Percentiles rank a stretch among this genome's conserved stretches.
Evolutionary conservation across 1,140 invertebrate species (phyloP).

Genomic region (Coelopa frigida): DNA sequence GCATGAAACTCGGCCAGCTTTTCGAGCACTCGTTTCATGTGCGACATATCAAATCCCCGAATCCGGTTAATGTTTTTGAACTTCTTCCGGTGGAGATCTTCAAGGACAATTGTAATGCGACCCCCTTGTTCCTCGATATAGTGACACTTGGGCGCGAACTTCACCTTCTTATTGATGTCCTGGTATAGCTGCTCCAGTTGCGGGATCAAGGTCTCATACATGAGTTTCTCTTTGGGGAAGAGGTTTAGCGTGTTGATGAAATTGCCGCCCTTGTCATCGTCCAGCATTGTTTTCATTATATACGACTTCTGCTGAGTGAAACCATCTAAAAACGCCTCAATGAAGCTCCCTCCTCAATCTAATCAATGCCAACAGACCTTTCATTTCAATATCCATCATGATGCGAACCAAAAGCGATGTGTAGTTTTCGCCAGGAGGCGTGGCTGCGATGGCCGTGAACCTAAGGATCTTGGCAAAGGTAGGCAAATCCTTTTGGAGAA

Average conservation of each 20-base stretch:
- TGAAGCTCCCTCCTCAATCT: background rate
- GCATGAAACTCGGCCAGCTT: slow-evolving; percentile 54
- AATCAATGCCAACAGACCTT: slow-evolving; percentile 23
- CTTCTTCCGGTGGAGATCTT: slow-evolving; percentile 51
- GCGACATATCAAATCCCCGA: slow-evolving; percentile 49
- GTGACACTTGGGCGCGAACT: slow-evolving; percentile 33
- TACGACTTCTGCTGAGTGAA: slow-evolving; percentile 38
- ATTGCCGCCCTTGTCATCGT: slow-evolving; percentile 26
- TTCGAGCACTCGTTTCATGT: slow-evolving; percentile 49
- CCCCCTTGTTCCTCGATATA: slow-evolving; percentile 30
- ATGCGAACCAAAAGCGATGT: slow-evolving; percentile 38
- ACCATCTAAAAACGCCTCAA: slow-evolving; percentile 22
- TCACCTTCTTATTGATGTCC: slow-evolving; percentile 23
- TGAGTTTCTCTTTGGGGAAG: slow-evolving; percentile 37
- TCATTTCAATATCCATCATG: slow-evolving; percentile 40
- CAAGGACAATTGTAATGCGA: slow-evolving; percentile 46
- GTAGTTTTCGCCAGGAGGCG: slow-evolving; percentile 34
- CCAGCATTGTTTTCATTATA: slow-evolving; percentile 37
- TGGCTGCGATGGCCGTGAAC: slow-evolving; percentile 32
- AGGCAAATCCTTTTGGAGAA: slow-evolving; percentile 26
- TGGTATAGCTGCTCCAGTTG: slow-evolving; percentile 36
- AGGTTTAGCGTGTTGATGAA: slow-evolving; percentile 36
- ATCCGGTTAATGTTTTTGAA: slow-evolving; percentile 52
- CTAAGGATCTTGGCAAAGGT: slow-evolving; percentile 38
- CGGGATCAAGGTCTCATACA: slow-evolving; percentile 35